A percentile compares a stretch with the other conserved stretches of the same genome.
phyloP scores from a whole-genome alignment of 2,888 invertebrate species.

The Meiosimyza platycephala region DNA sequence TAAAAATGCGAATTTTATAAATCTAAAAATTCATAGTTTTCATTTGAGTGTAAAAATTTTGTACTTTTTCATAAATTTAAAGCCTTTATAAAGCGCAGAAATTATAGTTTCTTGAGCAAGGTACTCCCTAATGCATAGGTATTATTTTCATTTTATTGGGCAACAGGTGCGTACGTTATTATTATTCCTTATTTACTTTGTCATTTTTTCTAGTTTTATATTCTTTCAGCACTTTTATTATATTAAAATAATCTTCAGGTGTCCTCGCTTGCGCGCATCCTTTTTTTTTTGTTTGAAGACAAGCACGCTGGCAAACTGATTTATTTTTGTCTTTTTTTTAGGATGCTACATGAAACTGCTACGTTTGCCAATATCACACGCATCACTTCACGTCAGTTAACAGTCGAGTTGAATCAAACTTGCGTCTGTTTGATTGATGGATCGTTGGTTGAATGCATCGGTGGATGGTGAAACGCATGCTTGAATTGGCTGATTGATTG shows the following conservation, averaged over 20 bases:
- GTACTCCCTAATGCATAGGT: no score
- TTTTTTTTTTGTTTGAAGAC: no score
- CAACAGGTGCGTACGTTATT: constrained; percentile 14
- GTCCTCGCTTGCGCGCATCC: no score
- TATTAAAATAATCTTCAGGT: not conserved
- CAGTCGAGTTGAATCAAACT: constrained; percentile 31
- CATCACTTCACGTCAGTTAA: constrained; percentile 15
- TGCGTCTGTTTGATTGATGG: constrained; percentile 32
- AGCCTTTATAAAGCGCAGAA: no score
- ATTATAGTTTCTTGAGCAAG: no score
- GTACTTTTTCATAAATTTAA: no score
- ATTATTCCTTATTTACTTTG: constrained; percentile 11
- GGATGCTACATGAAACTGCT: no score
- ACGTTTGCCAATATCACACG: constrained; percentile 21
- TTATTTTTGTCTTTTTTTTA: not conserved
- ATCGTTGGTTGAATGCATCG: constrained; percentile 4
- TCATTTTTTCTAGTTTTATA: not conserved
- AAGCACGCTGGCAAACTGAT: no score
- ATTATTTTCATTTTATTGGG: not conserved
- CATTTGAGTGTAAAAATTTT: no score
- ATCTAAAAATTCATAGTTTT: no score
- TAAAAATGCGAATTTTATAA: no score
- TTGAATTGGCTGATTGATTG: constrained; percentile 11
- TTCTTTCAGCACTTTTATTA: not conserved
- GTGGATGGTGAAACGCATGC: constrained; percentile 3